Percentiles rank a stretch among this genome's conserved stretches.
Evolutionary conservation across 2,797 vertebrate species (phyloP).

Genomic region (Erethizon dorsatum): DNA sequence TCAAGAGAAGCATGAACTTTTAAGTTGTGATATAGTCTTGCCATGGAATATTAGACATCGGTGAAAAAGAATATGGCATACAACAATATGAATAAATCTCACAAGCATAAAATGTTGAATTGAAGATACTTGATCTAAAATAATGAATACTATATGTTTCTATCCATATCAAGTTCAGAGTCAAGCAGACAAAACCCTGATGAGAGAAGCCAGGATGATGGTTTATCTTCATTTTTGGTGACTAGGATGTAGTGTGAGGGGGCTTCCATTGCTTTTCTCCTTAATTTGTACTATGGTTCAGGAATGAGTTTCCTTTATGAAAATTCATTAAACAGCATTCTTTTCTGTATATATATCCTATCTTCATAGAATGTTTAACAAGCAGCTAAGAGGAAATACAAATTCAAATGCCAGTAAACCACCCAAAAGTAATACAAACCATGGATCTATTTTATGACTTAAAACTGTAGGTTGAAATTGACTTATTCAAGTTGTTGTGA

Average conservation of each 20-base stretch:
- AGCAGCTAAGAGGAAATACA: slow-evolving; percentile 10
- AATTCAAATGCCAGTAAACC: background rate
- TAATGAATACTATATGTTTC: background rate
- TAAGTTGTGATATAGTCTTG: background rate
- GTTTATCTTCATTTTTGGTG: background rate
- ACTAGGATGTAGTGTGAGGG: background rate
- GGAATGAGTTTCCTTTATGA: background rate
- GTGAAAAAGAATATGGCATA: background rate
- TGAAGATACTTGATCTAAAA: background rate
- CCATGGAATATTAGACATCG: background rate
- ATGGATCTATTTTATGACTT: background rate
- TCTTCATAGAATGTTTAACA: slow-evolving; percentile 27
- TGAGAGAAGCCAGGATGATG: background rate
- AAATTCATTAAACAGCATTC: background rate
- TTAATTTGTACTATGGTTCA: background rate
- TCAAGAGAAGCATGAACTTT: background rate
- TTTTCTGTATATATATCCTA: background rate
- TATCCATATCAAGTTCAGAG: slow-evolving; percentile 17
- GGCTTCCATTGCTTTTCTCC: background rate
- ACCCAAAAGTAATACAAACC: background rate
- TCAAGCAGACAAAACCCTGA: background rate
- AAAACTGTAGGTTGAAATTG: slow-evolving; percentile 16
- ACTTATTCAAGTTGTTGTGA: slow-evolving; percentile 9
- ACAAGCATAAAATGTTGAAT: background rate
- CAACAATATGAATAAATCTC: background rate